Evolutionary conservation across 2,888 invertebrate genomes (phyloP), one percentile per base, ranked within the genome.

Genomic region (Dicyrtoma fusca): DNA sequence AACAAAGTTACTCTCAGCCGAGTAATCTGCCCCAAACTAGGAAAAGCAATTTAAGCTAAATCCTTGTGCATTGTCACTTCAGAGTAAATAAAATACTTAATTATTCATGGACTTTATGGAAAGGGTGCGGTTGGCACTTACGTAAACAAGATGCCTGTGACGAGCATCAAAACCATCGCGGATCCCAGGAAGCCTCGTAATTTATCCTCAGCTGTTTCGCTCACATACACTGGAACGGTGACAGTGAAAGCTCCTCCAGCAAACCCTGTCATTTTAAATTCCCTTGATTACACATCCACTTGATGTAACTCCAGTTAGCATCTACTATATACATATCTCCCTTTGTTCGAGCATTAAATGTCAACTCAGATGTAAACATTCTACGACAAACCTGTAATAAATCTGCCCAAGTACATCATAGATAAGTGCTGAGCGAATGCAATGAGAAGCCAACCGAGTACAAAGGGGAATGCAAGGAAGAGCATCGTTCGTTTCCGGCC

Each of bases 101-200:
- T n/a, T n/a, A n/a, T n/a, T n/a, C n/a, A n/a, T n/a, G n/a, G n/a
- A n/a, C n/a, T n/a, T n/a, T n/a, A n/a, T n/a, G n/a, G n/a, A n/a
- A n/a, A n/a, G n/a, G n/a, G n/a, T n/a, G n/a, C n/a, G n/a, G n/a
- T n/a, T n/a, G n/a, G n/a, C n/a, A n/a, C 34, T 62, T 66, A 74
- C 74, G 65, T 64, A 13, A 70, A 65, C 1, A 74, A 63, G 23
- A 74, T 74, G 21, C 74, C 74, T 1, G 59, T 21, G 14, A 72
- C 72, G 14, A 74, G 64, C 23, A 66, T 49, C 1, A 72, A 17
- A 6, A 61, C 72, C 74, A 71, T 74, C 25, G 64, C 65, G 23
- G 94, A 89, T 0, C 94, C 94, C 14, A 95, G 85, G 0, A 90
- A 87, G 0, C 95, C 95, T 72, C 94, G 87, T 79, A 92, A 88